Conservation (phyloP, 2,888 invertebrate genomes). For the Argyresthia albistria region DNA sequence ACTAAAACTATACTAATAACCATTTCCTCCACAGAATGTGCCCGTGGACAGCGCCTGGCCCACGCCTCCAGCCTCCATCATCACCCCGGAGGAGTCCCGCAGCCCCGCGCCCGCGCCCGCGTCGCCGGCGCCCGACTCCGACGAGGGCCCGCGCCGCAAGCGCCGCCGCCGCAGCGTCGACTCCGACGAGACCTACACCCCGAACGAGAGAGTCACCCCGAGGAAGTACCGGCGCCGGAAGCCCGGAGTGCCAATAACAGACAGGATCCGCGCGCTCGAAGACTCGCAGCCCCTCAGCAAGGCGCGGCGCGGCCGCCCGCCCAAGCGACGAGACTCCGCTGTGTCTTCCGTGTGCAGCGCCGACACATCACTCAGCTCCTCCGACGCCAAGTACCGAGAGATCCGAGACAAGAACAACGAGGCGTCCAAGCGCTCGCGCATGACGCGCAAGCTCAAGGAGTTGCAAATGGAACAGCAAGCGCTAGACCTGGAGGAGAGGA, state of each 20-base stretch:
- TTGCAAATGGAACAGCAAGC: conserved; percentile 68
- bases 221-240: conserved; percentile 48
- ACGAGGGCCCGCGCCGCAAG: conserved; percentile 24
- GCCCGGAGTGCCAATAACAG: conserved; percentile 48
- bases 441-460: conserved; percentile 77
- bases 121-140: conserved; percentile 43
- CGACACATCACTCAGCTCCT: conserved; percentile 49
- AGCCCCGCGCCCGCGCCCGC: conserved; percentile 30
- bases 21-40: background rate
- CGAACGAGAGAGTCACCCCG: conserved; percentile 32
- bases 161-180: conserved; percentile 48
- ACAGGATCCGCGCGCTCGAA: conserved; percentile 54
- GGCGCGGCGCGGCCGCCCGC: conserved; percentile 67
- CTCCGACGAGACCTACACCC: conserved; percentile 57
- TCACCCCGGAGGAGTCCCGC: background rate
- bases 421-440: conserved; percentile 81
- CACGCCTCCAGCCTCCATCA: background rate
- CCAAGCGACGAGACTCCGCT: conserved; percentile 61
- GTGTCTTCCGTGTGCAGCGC: conserved; percentile 55
- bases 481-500: conserved; percentile 72
- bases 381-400: conserved; percentile 75
- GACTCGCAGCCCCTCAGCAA: conserved; percentile 46
- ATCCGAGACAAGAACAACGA: conserved; percentile 84
- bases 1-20: background rate
- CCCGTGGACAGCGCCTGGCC: background rate